Evolutionary conservation across 2,797 vertebrate species (phyloP).

Genomic region (Pseudochirops corinnae): DNA sequence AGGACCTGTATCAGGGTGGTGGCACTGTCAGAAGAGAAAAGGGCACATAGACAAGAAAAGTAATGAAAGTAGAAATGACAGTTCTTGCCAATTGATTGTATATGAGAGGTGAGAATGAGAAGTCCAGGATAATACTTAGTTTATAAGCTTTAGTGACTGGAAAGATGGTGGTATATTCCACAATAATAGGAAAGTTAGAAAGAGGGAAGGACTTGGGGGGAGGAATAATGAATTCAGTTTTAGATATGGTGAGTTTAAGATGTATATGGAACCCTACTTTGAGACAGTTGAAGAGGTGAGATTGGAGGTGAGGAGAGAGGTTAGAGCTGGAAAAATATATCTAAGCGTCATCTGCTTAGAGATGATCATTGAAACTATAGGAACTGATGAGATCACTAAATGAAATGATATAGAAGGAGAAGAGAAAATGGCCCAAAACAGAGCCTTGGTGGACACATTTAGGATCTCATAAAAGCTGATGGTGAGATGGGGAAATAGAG

Average conservation of each 20-base stretch:
- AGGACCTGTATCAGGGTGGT: not conserved
- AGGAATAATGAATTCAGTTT: not conserved
- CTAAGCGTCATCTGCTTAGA: not conserved
- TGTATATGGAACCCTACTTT: not conserved
- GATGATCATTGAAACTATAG: not conserved
- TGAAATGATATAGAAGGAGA: not conserved
- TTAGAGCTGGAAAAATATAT: not conserved
- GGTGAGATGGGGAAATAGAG: not conserved
- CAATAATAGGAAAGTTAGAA: not conserved
- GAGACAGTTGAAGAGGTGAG: not conserved
- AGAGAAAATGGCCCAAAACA: not conserved
- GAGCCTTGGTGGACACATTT: not conserved
- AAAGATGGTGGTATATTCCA: not conserved
- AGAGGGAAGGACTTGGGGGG: not conserved
- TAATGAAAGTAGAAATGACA: slow-evolving; percentile 48
- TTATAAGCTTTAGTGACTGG: not conserved
- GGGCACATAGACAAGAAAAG: slow-evolving; percentile 14
- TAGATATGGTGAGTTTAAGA: not conserved
- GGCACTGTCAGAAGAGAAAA: not conserved
- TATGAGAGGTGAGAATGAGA: slow-evolving; percentile 52
- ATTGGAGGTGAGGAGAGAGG: not conserved
- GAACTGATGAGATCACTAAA: not conserved
- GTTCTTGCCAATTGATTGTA: slow-evolving; percentile 49
- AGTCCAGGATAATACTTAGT: not conserved
- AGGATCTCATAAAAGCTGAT: not conserved